Base-by-base conservation (phyloP, 1,140 invertebrate genomes). In the Zelostemma sp. region DNA sequence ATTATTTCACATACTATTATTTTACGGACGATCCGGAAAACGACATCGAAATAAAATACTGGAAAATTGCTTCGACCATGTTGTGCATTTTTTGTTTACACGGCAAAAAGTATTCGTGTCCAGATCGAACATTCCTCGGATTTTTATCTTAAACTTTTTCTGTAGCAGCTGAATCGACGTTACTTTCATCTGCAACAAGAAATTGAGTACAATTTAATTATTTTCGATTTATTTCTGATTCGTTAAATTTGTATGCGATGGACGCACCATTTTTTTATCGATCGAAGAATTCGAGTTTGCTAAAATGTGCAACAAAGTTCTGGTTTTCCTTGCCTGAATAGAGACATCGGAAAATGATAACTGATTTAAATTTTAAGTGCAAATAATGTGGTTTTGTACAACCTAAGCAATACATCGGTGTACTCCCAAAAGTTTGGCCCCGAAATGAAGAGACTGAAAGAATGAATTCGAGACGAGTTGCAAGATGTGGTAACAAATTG, bases 1-100 rank as follows among this genome's bases (percentile, higher is more conserved):
- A 67, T 60, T 59, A 67, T 67, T 60, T 67, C 64, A 60, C 59
- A 67, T 38, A 60, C 55, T 14, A 67, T 49, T 67, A 67, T 38
- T 60, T 60, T 67, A 8, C 60, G 56, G 31, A 60, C 8, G 11
- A 67, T 21, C 64, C 59, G 41, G 25, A 65, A 60, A 15, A 16
- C 8, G 16, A 16, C 16, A 6, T 16, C 11, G 12, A 4, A 2
- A 45, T 45, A 11, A n/a, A 21, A 48, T 48, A 21, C 6, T 25
- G 17, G 5, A 12, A 6, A 11, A 21, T 21, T 21, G 17, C 19
- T 25, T 19, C 21, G 19, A 21, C 1, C 8, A 25, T 17, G 8
- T 16, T n/a, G 9, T 11, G 40, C 19, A 40, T 38, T 55, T 43
- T 21, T 14, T 38, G 55, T 56, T 9, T 55, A 67, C 57, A 6